Evolutionary conservation across 2,888 invertebrate genomes (phyloP), one percentile per base, ranked within the genome.

Genomic region (Phorcus lineatus): DNA sequence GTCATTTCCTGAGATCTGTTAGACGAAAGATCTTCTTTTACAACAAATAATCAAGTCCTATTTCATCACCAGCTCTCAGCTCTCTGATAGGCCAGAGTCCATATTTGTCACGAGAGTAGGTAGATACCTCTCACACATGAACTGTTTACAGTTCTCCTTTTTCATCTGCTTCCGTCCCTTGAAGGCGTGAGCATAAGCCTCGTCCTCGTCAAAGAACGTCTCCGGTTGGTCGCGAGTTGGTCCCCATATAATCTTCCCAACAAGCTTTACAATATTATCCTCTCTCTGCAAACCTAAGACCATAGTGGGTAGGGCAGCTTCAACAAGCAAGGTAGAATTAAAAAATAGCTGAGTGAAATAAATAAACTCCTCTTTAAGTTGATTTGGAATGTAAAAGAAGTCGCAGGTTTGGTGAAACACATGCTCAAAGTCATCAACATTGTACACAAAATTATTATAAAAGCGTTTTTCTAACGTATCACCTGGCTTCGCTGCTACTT

Each of bases 301-400:
- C 75, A 75, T 75, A 7, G 22, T 75, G 6, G 54, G 53, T 0
- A 75, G 11, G 7, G 75, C 52, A 16, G 52, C 75, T 28, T 75
- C 75, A 47, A 75, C 75, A 11, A 75, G n/a, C 24, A 75, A 6
- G 19, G 52, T 28, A 11, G 52, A 54, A 19, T 75, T 28, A 9
- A 75, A 53, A 53, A 75, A 75, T 52, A 52, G 13, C 13, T 28
- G 13, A 19, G 75, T 54, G 16, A 54, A 22, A 54, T 53, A 52
- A 13, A 75, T 52, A 28, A 75, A 75, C 22, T 53, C 53, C 4
- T 53, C 2, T 31, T 28, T 52, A 2, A 75, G 53, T 13, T 53
- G 53, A 28, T 47, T 24, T 24, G 75, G 75, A 13, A 75, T 24
- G 75, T 75, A 75, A 54, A 75, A 75, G 52, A 75, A 75, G 22